Conservation (phyloP, 2,888 invertebrate species). For the Eilema sororculum region DNA sequence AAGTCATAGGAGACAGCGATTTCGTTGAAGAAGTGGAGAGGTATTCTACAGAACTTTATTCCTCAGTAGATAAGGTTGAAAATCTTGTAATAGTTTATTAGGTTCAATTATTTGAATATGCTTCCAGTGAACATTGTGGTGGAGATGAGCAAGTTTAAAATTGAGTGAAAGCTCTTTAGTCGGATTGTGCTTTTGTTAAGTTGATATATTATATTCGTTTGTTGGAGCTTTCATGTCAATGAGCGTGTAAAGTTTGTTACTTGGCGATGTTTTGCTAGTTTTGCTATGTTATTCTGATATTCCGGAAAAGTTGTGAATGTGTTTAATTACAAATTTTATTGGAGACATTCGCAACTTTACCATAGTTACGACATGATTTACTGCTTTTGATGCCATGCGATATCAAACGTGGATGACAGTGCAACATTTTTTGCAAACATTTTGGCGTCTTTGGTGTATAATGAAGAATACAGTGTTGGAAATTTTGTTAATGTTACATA, state of each 20-base stretch:
- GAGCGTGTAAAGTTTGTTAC: slow-evolving; percentile 3
- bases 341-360: too few species aligned
- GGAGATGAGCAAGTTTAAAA: slow-evolving; percentile 8
- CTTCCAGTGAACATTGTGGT: slow-evolving; percentile 6
- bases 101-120: slow-evolving; percentile 5
- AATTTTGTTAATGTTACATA: too few species aligned
- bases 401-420: too few species aligned
- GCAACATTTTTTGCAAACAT: too few species aligned
- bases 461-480: too few species aligned
- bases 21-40: slow-evolving; percentile 12
- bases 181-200: not conserved
- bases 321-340: too few species aligned
- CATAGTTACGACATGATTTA: too few species aligned
- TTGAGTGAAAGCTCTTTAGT: slow-evolving; percentile 10
- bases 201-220: not conserved
- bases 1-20: slow-evolving; percentile 37
- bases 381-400: too few species aligned
- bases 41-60: slow-evolving; percentile 24
- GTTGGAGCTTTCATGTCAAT: slow-evolving; percentile 18
- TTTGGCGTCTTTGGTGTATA: too few species aligned
- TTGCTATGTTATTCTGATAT: not conserved
- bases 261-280: not conserved
- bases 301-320: too few species aligned
- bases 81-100: slow-evolving; percentile 8
- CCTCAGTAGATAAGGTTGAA: slow-evolving; percentile 11